Evolutionary conservation across 2,888 invertebrate genomes (phyloP), one percentile per base, ranked within the genome.

Genomic region (Microdon myrmicae): DNA sequence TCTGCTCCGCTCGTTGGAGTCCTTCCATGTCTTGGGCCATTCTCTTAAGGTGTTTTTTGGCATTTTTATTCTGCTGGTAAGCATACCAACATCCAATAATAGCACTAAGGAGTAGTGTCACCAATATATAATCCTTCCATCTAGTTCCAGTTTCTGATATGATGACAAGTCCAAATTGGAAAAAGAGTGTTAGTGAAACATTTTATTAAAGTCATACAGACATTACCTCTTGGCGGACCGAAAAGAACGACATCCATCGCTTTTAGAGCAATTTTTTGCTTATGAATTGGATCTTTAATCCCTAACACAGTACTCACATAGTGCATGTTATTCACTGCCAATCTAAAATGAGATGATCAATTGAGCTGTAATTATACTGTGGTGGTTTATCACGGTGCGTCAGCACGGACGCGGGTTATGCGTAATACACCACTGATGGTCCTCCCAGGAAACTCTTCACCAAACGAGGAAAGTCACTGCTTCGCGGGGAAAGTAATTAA

Each of bases 171-270:
- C 9, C 26, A 17, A 48, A 41, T 20, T 17, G 37, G 26, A 19
- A 22, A 13, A 20, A 9, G n/a, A n/a, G n/a, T n/a, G n/a, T n/a
- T n/a, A n/a, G n/a, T n/a, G n/a, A n/a, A n/a, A 1, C 9, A 13
- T 19, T n/a, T 9, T 2, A 25, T 20, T 7, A 1, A 10, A 12
- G 14, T 35, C 4, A 19, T 1, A 2, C n/a, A 3, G 7, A 28
- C 68, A 78, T 77, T 86, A 95, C 96, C 93, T 88, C 96, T 95
- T 16, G 97, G 96, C 58, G 96, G 94, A 35, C 99, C 99, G 81
- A 99, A 99, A 20, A 99, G 85, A 13, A 99, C 98, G 39, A 96
- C 93, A 81, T 99, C 99, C 92, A 97, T 96, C 9, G 99, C 98
- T 81, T 99, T 98, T 29, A 99, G 84, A 3, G 94, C 90, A 68